Conservation (phyloP, 2,797 vertebrate genomes). For the Hipposideros larvatus region DNA sequence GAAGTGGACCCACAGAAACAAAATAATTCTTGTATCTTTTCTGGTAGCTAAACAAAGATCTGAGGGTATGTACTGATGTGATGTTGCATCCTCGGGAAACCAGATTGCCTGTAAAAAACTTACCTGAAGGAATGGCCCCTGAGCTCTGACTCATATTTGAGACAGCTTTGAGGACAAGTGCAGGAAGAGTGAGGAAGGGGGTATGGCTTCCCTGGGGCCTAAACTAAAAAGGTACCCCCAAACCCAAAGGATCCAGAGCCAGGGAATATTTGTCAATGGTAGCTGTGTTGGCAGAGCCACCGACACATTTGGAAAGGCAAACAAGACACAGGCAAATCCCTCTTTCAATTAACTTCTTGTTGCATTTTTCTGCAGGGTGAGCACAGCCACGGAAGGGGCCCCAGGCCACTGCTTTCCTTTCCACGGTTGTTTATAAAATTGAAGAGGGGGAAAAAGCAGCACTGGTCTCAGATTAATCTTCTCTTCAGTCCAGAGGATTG, state of each 20-base stretch:
- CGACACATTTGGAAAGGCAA: background rate
- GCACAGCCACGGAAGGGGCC: accelerated
- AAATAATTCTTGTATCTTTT: background rate
- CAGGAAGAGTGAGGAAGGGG: background rate
- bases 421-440: background rate
- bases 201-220: background rate
- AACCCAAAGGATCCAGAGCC: background rate
- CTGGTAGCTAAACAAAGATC: background rate
- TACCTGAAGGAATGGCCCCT: background rate
- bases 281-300: background rate
- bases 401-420: background rate
- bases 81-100: background rate
- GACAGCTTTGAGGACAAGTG: background rate
- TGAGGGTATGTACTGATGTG: background rate
- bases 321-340: no score
- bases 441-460: background rate
- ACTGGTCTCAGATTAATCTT: background rate
- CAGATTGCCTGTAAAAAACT: background rate
- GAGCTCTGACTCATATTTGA: background rate
- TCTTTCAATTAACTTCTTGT: background rate
- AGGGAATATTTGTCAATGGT: background rate
- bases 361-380: background rate
- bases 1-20: slow-evolving; percentile 12
- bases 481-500: background rate
- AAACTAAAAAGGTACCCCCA: background rate